A percentile compares a stretch with the other conserved stretches of the same genome.
These are phyloP conservation scores for Astropecten irregularis DNA, from an alignment of 53 echinoderm and acorn worm genomes.

Conservation along the genomic window DNA sequence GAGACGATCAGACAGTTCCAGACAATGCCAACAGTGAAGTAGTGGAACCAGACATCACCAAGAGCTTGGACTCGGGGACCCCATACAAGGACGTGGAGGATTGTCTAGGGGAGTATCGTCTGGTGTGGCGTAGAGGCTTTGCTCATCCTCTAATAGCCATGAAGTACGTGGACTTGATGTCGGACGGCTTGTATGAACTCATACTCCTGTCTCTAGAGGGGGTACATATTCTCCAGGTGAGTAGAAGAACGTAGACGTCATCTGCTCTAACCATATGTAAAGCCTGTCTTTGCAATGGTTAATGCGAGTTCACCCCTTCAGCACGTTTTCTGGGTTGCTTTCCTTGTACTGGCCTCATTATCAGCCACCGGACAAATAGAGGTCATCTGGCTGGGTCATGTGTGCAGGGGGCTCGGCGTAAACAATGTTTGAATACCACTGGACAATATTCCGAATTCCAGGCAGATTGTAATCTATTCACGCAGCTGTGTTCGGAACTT, in stretches of 20 bases:
- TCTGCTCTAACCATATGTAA: background rate
- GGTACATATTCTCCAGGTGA: slow-evolving; percentile 89
- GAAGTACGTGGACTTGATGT: slow-evolving; percentile 92
- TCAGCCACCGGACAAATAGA: too few relatives aligned
- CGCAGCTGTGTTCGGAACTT: too few relatives aligned
- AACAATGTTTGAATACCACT: too few relatives aligned
- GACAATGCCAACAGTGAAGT: slow-evolving; percentile 1
- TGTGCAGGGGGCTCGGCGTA: too few relatives aligned
- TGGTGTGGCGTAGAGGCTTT: slow-evolving; percentile 86
- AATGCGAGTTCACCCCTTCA: too few relatives aligned
- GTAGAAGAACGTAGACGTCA: background rate
- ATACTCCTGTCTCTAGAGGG: slow-evolving; percentile 83
- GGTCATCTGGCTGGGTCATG: too few relatives aligned
- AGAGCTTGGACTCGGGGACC: background rate
- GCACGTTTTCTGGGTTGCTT: too few relatives aligned
- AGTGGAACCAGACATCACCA: background rate
- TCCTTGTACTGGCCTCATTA: too few relatives aligned
- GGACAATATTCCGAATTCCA: too few relatives aligned
- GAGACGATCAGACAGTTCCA: too few relatives aligned
- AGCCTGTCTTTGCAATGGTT: too few relatives aligned
- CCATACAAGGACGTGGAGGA: background rate
- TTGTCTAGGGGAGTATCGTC: slow-evolving; percentile 54
- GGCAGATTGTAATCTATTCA: too few relatives aligned
- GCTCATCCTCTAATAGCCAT: slow-evolving; percentile 85
- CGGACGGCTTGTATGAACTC: slow-evolving; percentile 89